Conservation (phyloP, 2,797 vertebrate species). For the Alectoris magna region DNA sequence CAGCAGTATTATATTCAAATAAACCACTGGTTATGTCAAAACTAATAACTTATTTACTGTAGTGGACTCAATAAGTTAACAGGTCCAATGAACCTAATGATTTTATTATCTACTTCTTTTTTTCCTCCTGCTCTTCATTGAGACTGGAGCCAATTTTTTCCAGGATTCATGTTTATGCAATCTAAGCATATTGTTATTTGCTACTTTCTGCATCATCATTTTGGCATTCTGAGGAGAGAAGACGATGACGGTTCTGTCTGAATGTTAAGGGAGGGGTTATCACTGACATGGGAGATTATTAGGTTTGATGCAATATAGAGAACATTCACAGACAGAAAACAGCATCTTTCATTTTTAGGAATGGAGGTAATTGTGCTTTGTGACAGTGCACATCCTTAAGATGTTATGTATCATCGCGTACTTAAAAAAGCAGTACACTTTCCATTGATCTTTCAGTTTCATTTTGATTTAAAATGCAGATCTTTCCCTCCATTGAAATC, state of each 20-base stretch:
- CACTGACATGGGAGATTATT: conserved; percentile 55
- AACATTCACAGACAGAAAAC: conserved; percentile 62
- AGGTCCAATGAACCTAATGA: conserved; percentile 59
- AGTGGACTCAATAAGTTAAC: conserved; percentile 66
- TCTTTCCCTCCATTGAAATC: conserved; percentile 77
- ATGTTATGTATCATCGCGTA: conserved; percentile 68
- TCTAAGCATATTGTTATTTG: conserved; percentile 69
- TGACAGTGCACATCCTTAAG: conserved; percentile 73
- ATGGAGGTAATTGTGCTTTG: conserved; percentile 71
- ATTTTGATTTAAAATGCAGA: conserved; percentile 81
- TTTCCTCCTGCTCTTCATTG: conserved; percentile 9
- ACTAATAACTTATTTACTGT: conserved; percentile 71
- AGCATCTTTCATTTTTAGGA: conserved; percentile 77
- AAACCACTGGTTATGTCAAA: conserved; percentile 76
- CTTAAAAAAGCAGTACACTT: conserved; percentile 73
- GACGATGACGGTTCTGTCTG: conserved; percentile 37
- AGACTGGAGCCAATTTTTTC: conserved; percentile 17
- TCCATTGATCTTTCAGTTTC: conserved; percentile 78
- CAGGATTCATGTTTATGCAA: conserved; percentile 47
- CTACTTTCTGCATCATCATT: conserved; percentile 46
- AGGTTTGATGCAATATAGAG: conserved; percentile 58
- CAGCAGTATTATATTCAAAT: conserved; percentile 69
- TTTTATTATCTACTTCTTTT: conserved; percentile 19
- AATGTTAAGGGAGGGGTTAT: conserved; percentile 46
- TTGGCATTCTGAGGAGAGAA: conserved; percentile 48